Base-by-base conservation (phyloP, 2,797 vertebrate genomes). In the Cynodonichthys magdalenae region DNA sequence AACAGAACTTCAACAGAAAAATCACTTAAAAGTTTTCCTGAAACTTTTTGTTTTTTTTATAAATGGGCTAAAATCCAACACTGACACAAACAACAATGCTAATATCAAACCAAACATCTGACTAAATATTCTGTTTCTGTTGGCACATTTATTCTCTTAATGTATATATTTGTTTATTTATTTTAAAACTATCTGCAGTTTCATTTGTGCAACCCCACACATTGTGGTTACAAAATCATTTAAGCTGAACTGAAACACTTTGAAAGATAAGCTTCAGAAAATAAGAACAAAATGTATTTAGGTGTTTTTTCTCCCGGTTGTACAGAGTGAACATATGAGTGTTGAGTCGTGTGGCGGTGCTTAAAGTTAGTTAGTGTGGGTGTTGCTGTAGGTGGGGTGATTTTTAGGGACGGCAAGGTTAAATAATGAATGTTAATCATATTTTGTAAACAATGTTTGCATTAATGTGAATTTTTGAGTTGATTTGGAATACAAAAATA, bases 241-340 rank as follows among this genome's bases (percentile, higher is more conserved):
- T 51, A 15, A 58, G 48, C 47, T 27, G 36, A 58, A 34, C 11
- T 17, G 18, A 58, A 58, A 66, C 45, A 18, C 41, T 11, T 56
- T 15, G 14, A 15, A 49, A 42, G 36, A 31, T 19, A 56, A 45
- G 18, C 24, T 56, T 51, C 20, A 50, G 15, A 52, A 51, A 53
- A 36, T 28, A 0, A 46, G 44, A 6, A 41, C 53, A 59, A 41
- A n/a, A 34, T 14, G 19, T 29, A 41, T 68, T 53, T 39, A 53
- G 31, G 31, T 53, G 50, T 28, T 47, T 53, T 66, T 67, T 56
- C 27, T n/a, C 34, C 39, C 27, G n/a, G 12, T 39, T 12, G 66
- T 24, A 66, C 15, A 11, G 11, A 45, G 29, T 19, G 41, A 24
- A 36, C 6, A 42, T 31, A 45, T 42, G 49, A 59, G 29, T 34